Percentiles rank a stretch among this genome's conserved stretches.
These are phyloP conservation scores for Danionella dracula DNA, from an alignment of 2,797 vertebrate genomes.

Conservation along the genomic window DNA sequence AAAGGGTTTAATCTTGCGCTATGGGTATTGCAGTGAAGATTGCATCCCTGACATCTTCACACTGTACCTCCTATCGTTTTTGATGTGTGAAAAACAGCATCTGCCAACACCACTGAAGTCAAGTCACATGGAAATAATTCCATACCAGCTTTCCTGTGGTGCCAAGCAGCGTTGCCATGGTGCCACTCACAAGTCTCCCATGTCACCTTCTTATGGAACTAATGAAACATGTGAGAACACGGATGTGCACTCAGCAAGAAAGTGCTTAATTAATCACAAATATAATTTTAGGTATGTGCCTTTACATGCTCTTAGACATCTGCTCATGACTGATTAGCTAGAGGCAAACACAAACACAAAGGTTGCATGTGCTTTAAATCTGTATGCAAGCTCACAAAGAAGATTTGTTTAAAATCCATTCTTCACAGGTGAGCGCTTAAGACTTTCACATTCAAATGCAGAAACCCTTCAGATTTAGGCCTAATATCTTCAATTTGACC, in stretches of 20 bases:
- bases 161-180: conserved; percentile 44
- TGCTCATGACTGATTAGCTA: conserved; percentile 5
- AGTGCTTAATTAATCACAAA: conserved; percentile 35
- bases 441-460: conserved; percentile 51
- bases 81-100: conserved; percentile 42
- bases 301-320: conserved; percentile 31
- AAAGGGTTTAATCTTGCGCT: not conserved
- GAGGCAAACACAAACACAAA: not conserved
- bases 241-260: conserved; percentile 28
- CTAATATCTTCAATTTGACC: conserved; percentile 59
- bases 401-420: conserved; percentile 29
- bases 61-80: not conserved
- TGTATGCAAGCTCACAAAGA: conserved; percentile 25
- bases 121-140: conserved; percentile 51
- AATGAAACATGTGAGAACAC: conserved; percentile 25
- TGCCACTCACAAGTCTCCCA: conserved; percentile 29
- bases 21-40: not conserved
- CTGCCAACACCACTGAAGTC: conserved; percentile 49
- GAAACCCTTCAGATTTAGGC: conserved; percentile 44
- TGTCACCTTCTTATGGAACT: conserved; percentile 29
- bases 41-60: conserved; percentile 18
- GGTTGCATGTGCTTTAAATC: conserved; percentile 9
- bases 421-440: conserved; percentile 42
- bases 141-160: conserved; percentile 22
- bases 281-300: conserved; percentile 8